Percentiles rank a stretch among this genome's conserved stretches.
Evolutionary conservation across 2,113 vertebrate genomes (phyloP).

Genomic region (Nannospalax galili): DNA sequence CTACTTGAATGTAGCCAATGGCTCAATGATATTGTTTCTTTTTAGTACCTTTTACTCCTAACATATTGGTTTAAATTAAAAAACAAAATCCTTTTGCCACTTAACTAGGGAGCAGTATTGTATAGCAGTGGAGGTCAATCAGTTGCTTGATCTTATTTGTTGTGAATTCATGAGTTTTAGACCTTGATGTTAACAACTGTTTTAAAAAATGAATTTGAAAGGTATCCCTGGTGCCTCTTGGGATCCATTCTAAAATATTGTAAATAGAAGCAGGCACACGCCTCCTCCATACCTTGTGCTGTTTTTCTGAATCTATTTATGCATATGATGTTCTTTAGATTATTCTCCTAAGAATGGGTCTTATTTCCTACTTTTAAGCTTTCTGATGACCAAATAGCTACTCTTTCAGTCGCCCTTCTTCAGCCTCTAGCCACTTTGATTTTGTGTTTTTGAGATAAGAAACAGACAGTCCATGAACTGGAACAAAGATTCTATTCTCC

Average conservation of each 20-base stretch:
- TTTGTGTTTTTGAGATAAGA: constrained; percentile 18
- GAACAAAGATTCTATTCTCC: background rate
- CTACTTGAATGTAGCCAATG: background rate
- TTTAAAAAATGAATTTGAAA: background rate
- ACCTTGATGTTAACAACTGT: background rate
- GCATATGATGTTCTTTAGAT: background rate
- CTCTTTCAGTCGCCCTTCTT: background rate
- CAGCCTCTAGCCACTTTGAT: background rate
- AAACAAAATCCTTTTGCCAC: background rate
- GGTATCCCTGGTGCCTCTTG: background rate
- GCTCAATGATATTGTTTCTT: background rate
- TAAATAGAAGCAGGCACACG: background rate
- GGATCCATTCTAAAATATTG: background rate
- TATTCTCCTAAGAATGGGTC: background rate
- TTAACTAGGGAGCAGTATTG: background rate
- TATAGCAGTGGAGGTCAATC: background rate
- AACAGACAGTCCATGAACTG: background rate
- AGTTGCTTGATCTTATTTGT: background rate
- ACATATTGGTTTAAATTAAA: background rate
- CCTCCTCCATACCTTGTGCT: background rate
- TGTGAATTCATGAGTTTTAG: background rate
- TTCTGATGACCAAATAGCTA: background rate
- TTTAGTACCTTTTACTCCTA: background rate
- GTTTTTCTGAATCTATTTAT: background rate
- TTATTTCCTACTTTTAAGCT: background rate